Base-by-base conservation (phyloP, 1,140 invertebrate species). In the Vollenhovia emeryi region DNA sequence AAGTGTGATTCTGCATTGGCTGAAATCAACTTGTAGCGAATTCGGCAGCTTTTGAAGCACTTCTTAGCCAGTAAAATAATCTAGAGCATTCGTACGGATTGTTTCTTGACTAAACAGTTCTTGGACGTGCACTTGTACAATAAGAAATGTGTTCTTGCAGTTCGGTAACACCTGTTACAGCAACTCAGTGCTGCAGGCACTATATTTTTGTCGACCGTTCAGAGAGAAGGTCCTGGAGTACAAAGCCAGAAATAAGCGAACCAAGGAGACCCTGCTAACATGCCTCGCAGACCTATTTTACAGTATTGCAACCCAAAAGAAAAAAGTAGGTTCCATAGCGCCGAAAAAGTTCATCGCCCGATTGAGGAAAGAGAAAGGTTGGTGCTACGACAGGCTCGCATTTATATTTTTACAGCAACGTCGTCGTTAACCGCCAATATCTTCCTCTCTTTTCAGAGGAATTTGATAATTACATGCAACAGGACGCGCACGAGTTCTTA, bases 91-190 rank as follows among this genome's bases (percentile, higher is more conserved):
- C n/a, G n/a, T n/a, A n/a, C n/a, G n/a, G n/a, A n/a, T n/a, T n/a
- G n/a, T 40, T 18, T 7, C 6, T 64, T 24, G 3, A 3, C n/a
- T n/a, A n/a, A n/a, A n/a, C n/a, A n/a, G n/a, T n/a, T n/a, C n/a
- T n/a, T n/a, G n/a, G n/a, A n/a, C n/a, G n/a, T n/a, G n/a, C n/a
- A n/a, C n/a, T n/a, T n/a, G n/a, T n/a, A n/a, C 27, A 55, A 83
- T 40, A 24, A 57, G n/a, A 66, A 85, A 91, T 85, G 88, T 91
- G 87, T 92, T 60, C 3, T 97, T 97, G 90, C 95, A 99, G 98
- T 99, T 99, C 97, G 99, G 99, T 76, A 99, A 99, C 95, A 99
- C 99, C 11, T 99, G 99, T 95, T 99, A 99, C 93, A 99, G 99
- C 94, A 99, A 99, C 95, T 99, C 99, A 55, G 99, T 99, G 75